A percentile compares a stretch with the other conserved stretches of the same genome.
These are phyloP conservation scores for Xiphophorus couchianus DNA, from an alignment of 2,113 vertebrate genomes.

Conservation along the genomic window DNA sequence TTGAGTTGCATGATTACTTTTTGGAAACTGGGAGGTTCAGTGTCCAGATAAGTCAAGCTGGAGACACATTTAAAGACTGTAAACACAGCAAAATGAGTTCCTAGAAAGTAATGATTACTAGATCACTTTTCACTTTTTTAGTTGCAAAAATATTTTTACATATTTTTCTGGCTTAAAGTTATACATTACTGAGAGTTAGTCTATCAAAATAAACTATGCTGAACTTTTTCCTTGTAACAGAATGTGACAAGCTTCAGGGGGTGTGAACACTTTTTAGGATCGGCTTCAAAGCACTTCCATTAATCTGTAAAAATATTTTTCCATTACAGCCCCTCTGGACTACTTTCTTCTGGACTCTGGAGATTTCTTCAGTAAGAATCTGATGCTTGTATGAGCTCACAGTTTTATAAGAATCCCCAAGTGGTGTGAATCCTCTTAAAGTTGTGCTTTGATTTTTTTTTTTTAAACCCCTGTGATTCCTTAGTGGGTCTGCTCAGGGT, in stretches of 20 bases:
- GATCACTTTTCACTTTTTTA: background rate
- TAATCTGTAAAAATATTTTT: constrained; percentile 9
- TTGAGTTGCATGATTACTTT: too few relatives aligned
- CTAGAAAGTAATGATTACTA: too few relatives aligned
- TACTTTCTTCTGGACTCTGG: background rate
- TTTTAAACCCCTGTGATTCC: background rate
- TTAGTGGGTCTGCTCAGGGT: constrained; percentile 1
- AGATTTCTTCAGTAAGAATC: background rate
- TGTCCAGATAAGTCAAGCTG: too few relatives aligned
- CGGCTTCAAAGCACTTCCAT: constrained; percentile 3
- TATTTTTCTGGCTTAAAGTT: background rate
- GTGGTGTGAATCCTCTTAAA: constrained; percentile 5
- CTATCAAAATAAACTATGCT: background rate
- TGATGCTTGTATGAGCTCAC: background rate
- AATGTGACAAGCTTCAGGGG: background rate
- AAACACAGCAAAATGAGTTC: too few relatives aligned
- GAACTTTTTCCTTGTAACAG: background rate
- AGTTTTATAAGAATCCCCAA: constrained; percentile 2
- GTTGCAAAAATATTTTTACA: background rate
- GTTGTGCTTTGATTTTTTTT: background rate
- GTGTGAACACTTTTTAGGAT: background rate
- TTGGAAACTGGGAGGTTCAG: too few relatives aligned
- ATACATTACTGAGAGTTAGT: background rate
- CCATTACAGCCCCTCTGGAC: constrained; percentile 19
- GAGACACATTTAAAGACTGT: too few relatives aligned